These are phyloP conservation scores for Cerastis rubricosa DNA, from an alignment of 2,888 invertebrate genomes.

Conservation along the genomic window DNA sequence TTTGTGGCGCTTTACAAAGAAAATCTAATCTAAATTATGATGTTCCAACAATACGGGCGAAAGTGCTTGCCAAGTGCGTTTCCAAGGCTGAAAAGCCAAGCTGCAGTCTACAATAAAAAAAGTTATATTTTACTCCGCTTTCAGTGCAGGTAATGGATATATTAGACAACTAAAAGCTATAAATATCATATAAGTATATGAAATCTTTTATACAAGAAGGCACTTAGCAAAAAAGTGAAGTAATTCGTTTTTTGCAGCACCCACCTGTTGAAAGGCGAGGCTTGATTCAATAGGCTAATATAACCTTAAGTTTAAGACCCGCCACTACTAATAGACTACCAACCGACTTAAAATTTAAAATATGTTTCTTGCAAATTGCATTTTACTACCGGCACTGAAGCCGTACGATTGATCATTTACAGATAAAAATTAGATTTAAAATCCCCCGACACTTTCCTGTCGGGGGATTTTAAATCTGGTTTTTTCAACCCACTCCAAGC, in stretches of 20 bases:
- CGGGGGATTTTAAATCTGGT: too few species aligned
- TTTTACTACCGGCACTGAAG: neutral
- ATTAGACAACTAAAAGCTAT: neutral
- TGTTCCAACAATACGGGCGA: conserved; percentile 24
- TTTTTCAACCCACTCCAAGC: too few species aligned
- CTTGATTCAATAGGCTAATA: conserved; percentile 28
- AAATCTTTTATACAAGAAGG: neutral
- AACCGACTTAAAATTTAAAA: neutral
- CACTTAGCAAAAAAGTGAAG: neutral
- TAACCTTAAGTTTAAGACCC: conserved; percentile 20
- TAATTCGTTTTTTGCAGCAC: conserved; percentile 2
- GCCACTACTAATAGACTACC: neutral
- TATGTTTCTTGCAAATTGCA: neutral
- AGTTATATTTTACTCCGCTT: neutral
- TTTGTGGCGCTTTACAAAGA: conserved; percentile 38
- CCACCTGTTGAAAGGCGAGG: conserved; percentile 51
- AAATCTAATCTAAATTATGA: neutral
- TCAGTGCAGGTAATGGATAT: neutral
- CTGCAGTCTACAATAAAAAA: neutral
- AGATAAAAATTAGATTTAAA: too few species aligned
- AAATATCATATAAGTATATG: neutral
- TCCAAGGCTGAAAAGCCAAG: conserved; percentile 18
- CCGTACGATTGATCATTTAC: neutral
- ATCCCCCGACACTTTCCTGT: too few species aligned
- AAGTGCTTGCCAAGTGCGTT: conserved; percentile 19